Conservation (phyloP, 2,797 vertebrate species). For the Cryptoprocta ferox region DNA sequence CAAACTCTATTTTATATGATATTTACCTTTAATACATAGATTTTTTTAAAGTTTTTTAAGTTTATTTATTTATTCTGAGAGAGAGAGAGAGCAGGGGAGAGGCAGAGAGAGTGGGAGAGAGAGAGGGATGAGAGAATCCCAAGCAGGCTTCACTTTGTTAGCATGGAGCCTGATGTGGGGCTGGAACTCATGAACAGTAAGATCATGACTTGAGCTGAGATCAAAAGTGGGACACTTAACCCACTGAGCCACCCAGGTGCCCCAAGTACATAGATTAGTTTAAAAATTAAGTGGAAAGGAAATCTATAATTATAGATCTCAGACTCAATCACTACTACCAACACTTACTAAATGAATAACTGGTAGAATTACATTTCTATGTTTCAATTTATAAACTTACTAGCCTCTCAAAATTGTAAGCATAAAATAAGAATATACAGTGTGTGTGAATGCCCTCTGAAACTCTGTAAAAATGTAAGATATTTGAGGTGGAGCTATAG, state of each 20-base stretch:
- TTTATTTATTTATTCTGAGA: too few species aligned
- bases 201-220: too few species aligned
- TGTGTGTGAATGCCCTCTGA: background rate
- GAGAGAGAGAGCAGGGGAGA: too few species aligned
- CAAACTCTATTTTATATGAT: background rate
- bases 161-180: too few species aligned
- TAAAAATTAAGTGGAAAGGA: background rate
- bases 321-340: background rate
- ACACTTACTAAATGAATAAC: background rate
- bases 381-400: slow-evolving; percentile 10
- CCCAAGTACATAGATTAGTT: background rate
- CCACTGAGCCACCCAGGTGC: too few species aligned
- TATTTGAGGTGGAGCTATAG: background rate
- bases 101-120: too few species aligned
- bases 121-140: too few species aligned
- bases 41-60: background rate
- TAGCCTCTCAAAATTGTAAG: background rate
- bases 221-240: too few species aligned
- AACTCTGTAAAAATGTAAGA: background rate
- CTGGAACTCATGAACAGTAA: too few species aligned
- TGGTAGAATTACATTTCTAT: background rate
- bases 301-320: slow-evolving; percentile 14
- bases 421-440: background rate
- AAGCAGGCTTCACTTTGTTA: too few species aligned
- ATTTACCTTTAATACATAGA: background rate